Conservation (phyloP, 2,797 vertebrate genomes). For the Carapus acus region DNA sequence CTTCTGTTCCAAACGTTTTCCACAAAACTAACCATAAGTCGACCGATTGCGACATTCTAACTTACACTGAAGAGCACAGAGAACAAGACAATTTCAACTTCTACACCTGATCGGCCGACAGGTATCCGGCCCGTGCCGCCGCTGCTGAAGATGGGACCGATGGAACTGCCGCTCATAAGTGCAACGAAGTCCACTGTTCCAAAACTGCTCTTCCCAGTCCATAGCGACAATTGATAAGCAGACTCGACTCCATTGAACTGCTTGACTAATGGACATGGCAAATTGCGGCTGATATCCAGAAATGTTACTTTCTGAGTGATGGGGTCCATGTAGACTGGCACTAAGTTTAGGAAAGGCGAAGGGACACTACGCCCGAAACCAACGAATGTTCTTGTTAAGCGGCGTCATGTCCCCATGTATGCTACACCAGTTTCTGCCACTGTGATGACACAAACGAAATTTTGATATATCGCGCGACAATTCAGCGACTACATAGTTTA, state of each 20-base stretch:
- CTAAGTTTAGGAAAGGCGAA: slow-evolving; percentile 48
- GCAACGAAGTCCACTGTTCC: slow-evolving; percentile 25
- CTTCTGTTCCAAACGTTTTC: too few species aligned
- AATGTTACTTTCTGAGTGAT: slow-evolving; percentile 31
- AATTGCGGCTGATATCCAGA: background rate
- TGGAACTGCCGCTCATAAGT: slow-evolving; percentile 13
- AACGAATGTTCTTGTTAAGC: slow-evolving; percentile 8
- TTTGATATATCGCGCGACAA: slow-evolving; percentile 15
- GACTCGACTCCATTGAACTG: too few species aligned
- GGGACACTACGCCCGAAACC: slow-evolving; percentile 29
- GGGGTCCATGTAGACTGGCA: slow-evolving; percentile 16
- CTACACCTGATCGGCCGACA: slow-evolving; percentile 35
- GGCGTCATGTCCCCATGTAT: too few species aligned
- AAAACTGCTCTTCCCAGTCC: slow-evolving; percentile 14
- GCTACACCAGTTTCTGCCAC: background rate
- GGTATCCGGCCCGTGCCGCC: slow-evolving; percentile 15
- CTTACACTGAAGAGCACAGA: too few species aligned
- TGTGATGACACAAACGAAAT: background rate
- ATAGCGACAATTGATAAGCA: too few species aligned
- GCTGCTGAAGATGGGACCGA: slow-evolving; percentile 12
- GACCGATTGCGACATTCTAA: too few species aligned
- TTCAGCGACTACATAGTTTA: slow-evolving; percentile 40
- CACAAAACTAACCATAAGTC: too few species aligned
- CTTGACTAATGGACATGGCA: too few species aligned
- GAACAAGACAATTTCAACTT: background rate